These are phyloP conservation scores for Syrrhaptes paradoxus DNA, from an alignment of 2,113 vertebrate genomes.

Conservation along the genomic window DNA sequence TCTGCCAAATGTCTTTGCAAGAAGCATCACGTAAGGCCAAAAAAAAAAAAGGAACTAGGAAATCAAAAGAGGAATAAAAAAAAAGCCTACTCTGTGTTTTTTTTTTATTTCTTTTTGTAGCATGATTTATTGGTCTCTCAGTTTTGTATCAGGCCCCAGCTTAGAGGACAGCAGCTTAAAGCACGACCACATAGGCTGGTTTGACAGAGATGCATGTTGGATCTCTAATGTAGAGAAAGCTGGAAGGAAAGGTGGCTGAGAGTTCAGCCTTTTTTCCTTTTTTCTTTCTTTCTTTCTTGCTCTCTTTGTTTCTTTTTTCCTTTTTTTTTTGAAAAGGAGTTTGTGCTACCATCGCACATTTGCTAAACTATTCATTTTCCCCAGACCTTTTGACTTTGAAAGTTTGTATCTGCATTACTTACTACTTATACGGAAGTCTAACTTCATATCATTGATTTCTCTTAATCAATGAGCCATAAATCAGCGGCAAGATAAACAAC, in stretches of 20 bases:
- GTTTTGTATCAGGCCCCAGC: background rate
- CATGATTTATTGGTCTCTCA: slow-evolving; percentile 45
- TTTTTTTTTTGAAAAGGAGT: background rate
- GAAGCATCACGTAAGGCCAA: background rate
- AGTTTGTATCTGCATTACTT: background rate
- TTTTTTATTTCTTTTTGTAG: slow-evolving; percentile 13
- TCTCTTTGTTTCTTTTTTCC: background rate
- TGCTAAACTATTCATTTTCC: background rate
- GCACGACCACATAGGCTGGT: background rate
- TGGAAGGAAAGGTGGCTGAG: background rate
- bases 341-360: accelerated
- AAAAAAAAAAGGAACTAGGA: background rate
- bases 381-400: background rate
- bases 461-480: background rate
- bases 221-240: background rate
- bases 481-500: slow-evolving; percentile 4
- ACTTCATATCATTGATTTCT: background rate
- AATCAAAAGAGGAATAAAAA: background rate
- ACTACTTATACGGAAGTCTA: background rate
- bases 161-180: background rate
- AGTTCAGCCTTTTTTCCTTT: background rate
- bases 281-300: background rate
- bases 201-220: slow-evolving; percentile 46
- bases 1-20: background rate
- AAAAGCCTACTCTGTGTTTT: background rate